These are phyloP conservation scores for Stegodyphus mimosarum DNA, from an alignment of 1,140 invertebrate species.

Conservation along the genomic window DNA sequence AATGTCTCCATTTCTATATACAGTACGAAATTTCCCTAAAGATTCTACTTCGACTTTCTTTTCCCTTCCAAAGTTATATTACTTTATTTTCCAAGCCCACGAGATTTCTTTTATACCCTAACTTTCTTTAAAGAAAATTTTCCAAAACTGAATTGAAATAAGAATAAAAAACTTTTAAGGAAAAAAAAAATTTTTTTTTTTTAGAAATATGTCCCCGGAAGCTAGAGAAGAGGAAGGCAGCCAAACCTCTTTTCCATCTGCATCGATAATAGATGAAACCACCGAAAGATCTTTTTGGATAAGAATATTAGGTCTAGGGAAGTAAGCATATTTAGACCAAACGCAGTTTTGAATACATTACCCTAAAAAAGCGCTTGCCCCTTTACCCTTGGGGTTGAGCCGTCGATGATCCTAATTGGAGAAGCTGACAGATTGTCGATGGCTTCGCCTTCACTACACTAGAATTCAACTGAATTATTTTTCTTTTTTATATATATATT, in stretches of 20 bases:
- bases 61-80: conserved; percentile 12
- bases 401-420: conserved; percentile 49
- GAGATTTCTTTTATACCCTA: conserved; percentile 14
- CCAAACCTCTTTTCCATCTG: conserved; percentile 35
- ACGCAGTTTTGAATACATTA: conserved; percentile 56
- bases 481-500: too few species aligned
- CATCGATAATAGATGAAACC: conserved; percentile 54
- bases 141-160: conserved; percentile 24
- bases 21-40: conserved; percentile 23
- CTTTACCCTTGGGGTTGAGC: conserved; percentile 37
- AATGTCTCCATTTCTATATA: conserved; percentile 36
- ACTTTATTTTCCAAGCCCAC: conserved; percentile 35
- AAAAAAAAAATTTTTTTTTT: neutral
- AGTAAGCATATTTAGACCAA: conserved; percentile 54
- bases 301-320: conserved; percentile 30
- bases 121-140: neutral
- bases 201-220: conserved; percentile 43
- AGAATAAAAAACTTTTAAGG: neutral
- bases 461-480: neutral
- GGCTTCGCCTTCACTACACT: neutral
- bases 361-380: conserved; percentile 52
- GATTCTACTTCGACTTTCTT: conserved; percentile 11
- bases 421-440: conserved; percentile 58
- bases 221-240: neutral
- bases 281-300: conserved; percentile 31